phyloP scores from a whole-genome alignment of 1,140 invertebrate genomes.

The Nautilus pompilius region DNA sequence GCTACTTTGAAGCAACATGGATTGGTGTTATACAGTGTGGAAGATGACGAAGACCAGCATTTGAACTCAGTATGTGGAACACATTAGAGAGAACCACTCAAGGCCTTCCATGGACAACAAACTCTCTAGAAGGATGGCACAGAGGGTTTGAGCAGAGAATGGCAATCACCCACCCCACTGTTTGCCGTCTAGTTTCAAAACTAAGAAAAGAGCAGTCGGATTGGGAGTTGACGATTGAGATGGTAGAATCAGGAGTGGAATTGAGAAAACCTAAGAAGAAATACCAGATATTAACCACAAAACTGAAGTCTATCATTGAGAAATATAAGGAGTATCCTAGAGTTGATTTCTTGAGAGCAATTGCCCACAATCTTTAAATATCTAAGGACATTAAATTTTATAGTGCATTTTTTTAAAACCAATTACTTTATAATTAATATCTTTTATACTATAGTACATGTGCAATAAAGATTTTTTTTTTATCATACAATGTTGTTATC shows the following conservation, averaged over 20 bases:
- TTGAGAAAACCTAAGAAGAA: not conserved
- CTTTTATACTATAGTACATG: no score
- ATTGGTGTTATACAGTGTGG: not conserved
- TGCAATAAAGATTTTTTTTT: no score
- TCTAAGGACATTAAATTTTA: no score
- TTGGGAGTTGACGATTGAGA: not conserved
- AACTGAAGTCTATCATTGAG: not conserved
- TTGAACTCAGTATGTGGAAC: not conserved
- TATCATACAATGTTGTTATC: no score
- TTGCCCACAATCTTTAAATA: not conserved
- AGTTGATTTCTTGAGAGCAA: conserved; percentile 1
- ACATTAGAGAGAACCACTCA: not conserved
- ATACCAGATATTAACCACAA: not conserved
- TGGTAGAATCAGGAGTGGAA: not conserved
- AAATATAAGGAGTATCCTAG: not conserved
- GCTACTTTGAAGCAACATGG: not conserved
- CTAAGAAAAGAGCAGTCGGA: not conserved
- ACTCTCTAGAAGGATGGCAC: not conserved
- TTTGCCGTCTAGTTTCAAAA: not conserved
- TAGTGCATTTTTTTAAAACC: no score
- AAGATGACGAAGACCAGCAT: not conserved
- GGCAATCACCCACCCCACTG: not conserved
- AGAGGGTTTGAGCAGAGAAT: not conserved
- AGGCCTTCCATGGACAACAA: not conserved
- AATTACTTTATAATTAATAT: no score